phyloP scores from a whole-genome alignment of 2,797 vertebrate species.

The Apogon hyalosoma region DNA sequence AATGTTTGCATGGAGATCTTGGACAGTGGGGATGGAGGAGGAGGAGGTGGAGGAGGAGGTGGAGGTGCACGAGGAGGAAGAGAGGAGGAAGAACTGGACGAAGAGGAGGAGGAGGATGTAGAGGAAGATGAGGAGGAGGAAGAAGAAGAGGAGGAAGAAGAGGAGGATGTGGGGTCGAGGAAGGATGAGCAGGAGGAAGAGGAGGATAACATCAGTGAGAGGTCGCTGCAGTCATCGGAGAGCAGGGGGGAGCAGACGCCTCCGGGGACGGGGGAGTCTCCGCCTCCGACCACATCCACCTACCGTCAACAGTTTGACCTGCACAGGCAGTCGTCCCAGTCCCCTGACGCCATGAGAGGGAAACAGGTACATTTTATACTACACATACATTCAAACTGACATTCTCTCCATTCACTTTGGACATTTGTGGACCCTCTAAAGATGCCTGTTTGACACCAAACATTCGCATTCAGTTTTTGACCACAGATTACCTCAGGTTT shows the following conservation, averaged over 20 bases:
- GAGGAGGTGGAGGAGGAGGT: slow-evolving; percentile 81
- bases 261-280: slow-evolving; percentile 59
- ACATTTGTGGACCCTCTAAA: no score
- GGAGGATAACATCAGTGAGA: slow-evolving; percentile 88
- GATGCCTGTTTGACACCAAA: no score
- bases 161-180: slow-evolving; percentile 82
- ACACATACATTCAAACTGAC: no score
- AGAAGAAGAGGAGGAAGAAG: slow-evolving; percentile 90
- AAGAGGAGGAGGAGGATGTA: slow-evolving; percentile 87
- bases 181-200: slow-evolving; percentile 88
- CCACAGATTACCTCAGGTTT: no score
- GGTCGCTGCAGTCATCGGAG: slow-evolving; percentile 82
- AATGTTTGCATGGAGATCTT: slow-evolving; percentile 98
- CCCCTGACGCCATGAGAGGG: slow-evolving; percentile 71
- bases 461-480: no score
- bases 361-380: slow-evolving; percentile 68
- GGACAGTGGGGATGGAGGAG: slow-evolving; percentile 87
- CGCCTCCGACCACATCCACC: slow-evolving; percentile 89
- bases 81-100: slow-evolving; percentile 80
- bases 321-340: slow-evolving; percentile 78
- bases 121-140: slow-evolving; percentile 88
- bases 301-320: slow-evolving; percentile 65
- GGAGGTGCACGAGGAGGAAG: slow-evolving; percentile 74
- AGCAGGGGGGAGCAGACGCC: slow-evolving; percentile 83
- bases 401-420: no score